Evolutionary conservation across 2,113 vertebrate species (phyloP).

Genomic region (Eira barbara): DNA sequence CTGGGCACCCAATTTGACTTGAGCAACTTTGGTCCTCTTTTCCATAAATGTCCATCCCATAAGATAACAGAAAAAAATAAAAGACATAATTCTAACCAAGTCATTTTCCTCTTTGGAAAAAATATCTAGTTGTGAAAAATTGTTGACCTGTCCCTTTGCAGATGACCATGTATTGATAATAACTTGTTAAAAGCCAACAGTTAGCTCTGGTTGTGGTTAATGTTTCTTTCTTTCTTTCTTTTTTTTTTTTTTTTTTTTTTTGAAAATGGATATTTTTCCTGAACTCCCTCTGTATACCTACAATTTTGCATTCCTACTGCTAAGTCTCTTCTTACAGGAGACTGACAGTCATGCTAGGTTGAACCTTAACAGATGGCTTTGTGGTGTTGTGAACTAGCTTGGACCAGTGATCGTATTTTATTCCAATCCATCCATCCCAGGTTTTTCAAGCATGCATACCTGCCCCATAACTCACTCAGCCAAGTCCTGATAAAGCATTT

Average conservation of each 20-base stretch:
- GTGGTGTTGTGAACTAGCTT: constrained; percentile 7
- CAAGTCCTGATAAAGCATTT: constrained; percentile 57
- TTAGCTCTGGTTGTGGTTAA: background rate
- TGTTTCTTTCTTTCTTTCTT: background rate
- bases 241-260: background rate
- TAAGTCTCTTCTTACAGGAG: background rate
- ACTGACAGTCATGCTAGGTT: background rate
- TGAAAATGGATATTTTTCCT: background rate
- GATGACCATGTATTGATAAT: background rate
- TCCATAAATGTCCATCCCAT: background rate
- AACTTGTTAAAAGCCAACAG: background rate
- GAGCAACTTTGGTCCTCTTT: background rate
- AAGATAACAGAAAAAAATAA: background rate
- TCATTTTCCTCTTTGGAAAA: background rate
- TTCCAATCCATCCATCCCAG: background rate
- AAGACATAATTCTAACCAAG: background rate
- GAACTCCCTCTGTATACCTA: background rate
- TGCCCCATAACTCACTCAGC: constrained; percentile 37
- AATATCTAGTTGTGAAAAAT: background rate
- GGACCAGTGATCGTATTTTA: constrained; percentile 25
- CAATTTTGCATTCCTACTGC: background rate
- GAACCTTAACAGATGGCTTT: background rate
- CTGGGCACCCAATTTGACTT: background rate
- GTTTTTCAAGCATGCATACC: background rate
- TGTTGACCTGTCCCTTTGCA: background rate